These are phyloP conservation scores for Orchesellides sinensis DNA, from an alignment of 2,888 invertebrate species.

Conservation along the genomic window DNA sequence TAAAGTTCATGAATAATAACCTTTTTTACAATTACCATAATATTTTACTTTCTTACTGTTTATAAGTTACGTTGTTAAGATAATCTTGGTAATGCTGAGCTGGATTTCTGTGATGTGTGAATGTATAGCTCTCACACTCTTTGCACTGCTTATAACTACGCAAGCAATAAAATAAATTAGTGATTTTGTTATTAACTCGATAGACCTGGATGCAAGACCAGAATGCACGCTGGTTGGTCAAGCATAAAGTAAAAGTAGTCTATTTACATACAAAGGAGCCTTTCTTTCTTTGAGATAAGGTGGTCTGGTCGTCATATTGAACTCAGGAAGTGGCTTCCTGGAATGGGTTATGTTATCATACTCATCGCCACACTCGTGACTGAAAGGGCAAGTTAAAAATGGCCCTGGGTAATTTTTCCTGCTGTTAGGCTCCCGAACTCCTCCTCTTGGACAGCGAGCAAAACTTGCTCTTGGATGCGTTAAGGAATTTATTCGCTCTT, in stretches of 20 bases:
- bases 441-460: slow-evolving; percentile 45
- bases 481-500: slow-evolving; percentile 6
- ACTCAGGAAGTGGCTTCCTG: slow-evolving; percentile 24
- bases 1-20: background rate
- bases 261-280: slow-evolving; percentile 33
- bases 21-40: background rate
- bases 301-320: slow-evolving; percentile 6
- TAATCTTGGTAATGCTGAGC: slow-evolving; percentile 50
- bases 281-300: slow-evolving; percentile 32
- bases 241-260: background rate
- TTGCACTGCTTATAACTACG: slow-evolving; percentile 42
- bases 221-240: no score
- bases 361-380: slow-evolving; percentile 52
- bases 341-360: slow-evolving; percentile 3
- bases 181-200: background rate
- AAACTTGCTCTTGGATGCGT: slow-evolving; percentile 34
- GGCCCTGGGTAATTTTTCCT: slow-evolving; percentile 40
- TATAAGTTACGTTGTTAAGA: slow-evolving; percentile 45
- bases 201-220: no score
- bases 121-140: slow-evolving; percentile 24
- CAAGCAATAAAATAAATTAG: slow-evolving; percentile 7
- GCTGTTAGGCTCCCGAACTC: background rate
- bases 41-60: slow-evolving; percentile 24
- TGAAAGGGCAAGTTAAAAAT: slow-evolving; percentile 39
- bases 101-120: slow-evolving; percentile 49